phyloP scores from a whole-genome alignment of 2,797 vertebrate species.

The Staurois parvus region DNA sequence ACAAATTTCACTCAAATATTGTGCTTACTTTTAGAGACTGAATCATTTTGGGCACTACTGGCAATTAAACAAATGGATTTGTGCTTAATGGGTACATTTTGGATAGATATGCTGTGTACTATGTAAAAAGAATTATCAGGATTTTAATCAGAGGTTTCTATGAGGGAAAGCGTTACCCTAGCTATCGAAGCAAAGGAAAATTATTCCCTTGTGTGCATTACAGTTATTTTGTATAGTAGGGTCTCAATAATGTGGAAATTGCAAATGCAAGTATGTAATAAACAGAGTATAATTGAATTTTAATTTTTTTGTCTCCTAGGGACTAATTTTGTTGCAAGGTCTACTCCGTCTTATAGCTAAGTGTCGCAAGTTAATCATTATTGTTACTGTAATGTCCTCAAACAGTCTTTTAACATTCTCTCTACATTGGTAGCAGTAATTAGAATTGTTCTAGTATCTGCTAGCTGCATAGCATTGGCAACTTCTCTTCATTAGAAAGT shows the following conservation, averaged over 20 bases:
- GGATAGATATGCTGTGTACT: constrained; percentile 44
- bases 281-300: constrained; percentile 84
- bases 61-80: constrained; percentile 52
- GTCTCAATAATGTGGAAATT: constrained; percentile 80
- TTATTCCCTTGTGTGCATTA: constrained; percentile 76
- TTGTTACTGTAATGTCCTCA: constrained; percentile 74
- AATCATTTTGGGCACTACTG: constrained; percentile 3
- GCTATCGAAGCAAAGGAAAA: constrained; percentile 72
- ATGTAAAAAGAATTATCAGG: constrained; percentile 44
- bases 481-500: constrained; percentile 8
- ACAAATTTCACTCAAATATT: constrained; percentile 4
- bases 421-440: constrained; percentile 44
- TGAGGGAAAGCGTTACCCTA: constrained; percentile 41
- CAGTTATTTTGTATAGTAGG: constrained; percentile 78
- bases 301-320: constrained; percentile 78
- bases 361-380: constrained; percentile 77
- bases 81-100: constrained; percentile 46
- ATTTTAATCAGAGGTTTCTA: constrained; percentile 51
- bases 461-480: neutral
- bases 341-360: constrained; percentile 81
- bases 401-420: constrained; percentile 56
- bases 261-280: constrained; percentile 78
- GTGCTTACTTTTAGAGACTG: constrained; percentile 19
- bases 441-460: constrained; percentile 22
- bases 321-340: constrained; percentile 78